Evolutionary conservation across 2,888 invertebrate genomes (phyloP), one percentile per base, ranked within the genome.

Genomic region (Buathra laborator): DNA sequence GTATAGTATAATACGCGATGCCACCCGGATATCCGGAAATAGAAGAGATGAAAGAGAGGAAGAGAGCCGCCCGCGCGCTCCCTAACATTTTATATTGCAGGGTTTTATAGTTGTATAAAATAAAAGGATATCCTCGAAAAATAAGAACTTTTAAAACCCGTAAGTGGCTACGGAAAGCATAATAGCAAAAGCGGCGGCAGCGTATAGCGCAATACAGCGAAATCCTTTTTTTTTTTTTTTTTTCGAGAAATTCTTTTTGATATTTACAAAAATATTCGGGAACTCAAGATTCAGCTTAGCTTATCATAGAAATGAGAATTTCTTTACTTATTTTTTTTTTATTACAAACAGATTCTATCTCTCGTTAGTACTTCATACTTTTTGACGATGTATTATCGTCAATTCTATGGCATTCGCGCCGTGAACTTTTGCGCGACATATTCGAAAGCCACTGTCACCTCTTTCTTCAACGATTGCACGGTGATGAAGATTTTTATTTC

Each of bases 51-150:
- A 64, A 64, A 37, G 70, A 71, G 59, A 16, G n/a, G 29, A 19
- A 29, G 71, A 71, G 66, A 46, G 24, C 24, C 53, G 5, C 10
- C 12, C 46, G 43, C 24, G 48, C 51, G 51, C 43, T 72, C 46
- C 24, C 9, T 9, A 37, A 74, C 51, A 56, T 72, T 68, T 77
- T 46, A 72, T 59, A 72, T 81, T 62, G 68, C 67, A 53, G 70
- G 46, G 68, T 77, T 81, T 77, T 53, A 81, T 70, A 56, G 70
- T 56, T 37, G 37, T 74, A 53, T 29, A 46, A 37, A 68, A 37
- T 37, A 37, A 37, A 37, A 37, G 37, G 44, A 67, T 7, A 53
- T 46, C 19, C 44, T 29, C n/a, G 51, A 68, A 37, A 77, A 44
- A 67, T 51, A 29, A 43, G 48, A 51, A 19, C 71, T 66, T 68